Evolutionary conservation across 1,140 invertebrate species (phyloP).

Genomic region (Zaprionus vittiger): DNA sequence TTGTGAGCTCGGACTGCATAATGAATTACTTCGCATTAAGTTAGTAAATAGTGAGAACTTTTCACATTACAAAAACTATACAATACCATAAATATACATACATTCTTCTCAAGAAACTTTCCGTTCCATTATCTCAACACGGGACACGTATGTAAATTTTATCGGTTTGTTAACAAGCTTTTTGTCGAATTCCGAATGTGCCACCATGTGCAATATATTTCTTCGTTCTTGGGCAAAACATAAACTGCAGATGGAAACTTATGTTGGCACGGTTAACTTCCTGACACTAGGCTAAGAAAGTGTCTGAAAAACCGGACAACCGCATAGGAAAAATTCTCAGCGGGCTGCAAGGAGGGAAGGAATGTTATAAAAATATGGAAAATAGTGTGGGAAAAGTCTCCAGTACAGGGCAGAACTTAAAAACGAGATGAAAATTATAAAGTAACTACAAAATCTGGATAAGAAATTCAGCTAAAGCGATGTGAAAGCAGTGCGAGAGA

Average conservation of each 20-base stretch:
- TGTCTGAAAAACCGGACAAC: constrained; percentile 30
- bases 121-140: background rate
- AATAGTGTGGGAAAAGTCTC: constrained; percentile 53
- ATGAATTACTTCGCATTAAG: too few species aligned
- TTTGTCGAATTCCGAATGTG: constrained; percentile 17
- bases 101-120: background rate
- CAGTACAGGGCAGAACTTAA: constrained; percentile 55
- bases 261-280: constrained; percentile 64
- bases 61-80: background rate
- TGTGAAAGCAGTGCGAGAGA: background rate
- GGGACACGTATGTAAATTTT: constrained; percentile 21
- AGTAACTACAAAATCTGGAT: constrained; percentile 83
- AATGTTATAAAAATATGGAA: constrained; percentile 64
- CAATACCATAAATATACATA: background rate
- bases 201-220: constrained; percentile 4
- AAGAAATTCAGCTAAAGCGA: constrained; percentile 48
- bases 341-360: background rate
- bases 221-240: constrained; percentile 38
- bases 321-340: constrained; percentile 15
- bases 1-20: too few species aligned
- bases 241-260: constrained; percentile 72
- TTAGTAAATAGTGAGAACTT: background rate
- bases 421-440: constrained; percentile 80
- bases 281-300: constrained; percentile 55
- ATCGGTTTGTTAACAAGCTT: constrained; percentile 42